Evolutionary conservation across 2,113 vertebrate species (phyloP).

Genomic region (Girardinichthys multiradiatus): DNA sequence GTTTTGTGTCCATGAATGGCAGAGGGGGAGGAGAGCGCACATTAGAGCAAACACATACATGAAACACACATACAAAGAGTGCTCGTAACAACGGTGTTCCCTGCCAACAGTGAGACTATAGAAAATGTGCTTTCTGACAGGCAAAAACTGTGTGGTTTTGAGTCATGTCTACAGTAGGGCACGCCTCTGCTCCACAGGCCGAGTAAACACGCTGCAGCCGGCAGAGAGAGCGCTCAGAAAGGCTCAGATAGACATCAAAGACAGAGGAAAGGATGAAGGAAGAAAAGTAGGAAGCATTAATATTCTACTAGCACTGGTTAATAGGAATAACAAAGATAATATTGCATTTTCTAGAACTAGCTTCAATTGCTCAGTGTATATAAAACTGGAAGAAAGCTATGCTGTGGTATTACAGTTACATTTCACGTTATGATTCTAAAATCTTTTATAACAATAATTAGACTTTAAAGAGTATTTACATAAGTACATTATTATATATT

Average conservation of each 20-base stretch:
- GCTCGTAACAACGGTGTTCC: conserved; percentile 48
- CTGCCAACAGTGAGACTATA: conserved; percentile 72
- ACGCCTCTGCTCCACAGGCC: conserved; percentile 54
- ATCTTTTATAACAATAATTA: conserved; percentile 85
- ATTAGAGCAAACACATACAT: conserved; percentile 30
- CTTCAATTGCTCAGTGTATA: conserved; percentile 81
- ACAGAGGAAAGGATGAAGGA: conserved; percentile 46
- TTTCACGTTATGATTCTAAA: conserved; percentile 83
- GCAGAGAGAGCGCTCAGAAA: conserved; percentile 66
- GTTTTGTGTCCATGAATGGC: conserved; percentile 11
- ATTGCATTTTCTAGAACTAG: conserved; percentile 81
- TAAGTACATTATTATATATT: conserved; percentile 79
- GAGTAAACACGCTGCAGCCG: conserved; percentile 54
- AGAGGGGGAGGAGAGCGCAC: conserved; percentile 20
- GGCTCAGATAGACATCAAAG: conserved; percentile 70
- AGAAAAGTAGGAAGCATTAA: conserved; percentile 70
- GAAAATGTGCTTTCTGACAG: conserved; percentile 77
- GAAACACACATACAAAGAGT: conserved; percentile 10
- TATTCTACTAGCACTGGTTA: conserved; percentile 73
- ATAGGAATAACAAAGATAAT: conserved; percentile 78
- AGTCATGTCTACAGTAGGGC: conserved; percentile 44
- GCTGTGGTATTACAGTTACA: conserved; percentile 80
- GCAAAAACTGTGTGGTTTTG: conserved; percentile 32
- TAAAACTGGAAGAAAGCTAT: conserved; percentile 86
- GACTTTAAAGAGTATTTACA: conserved; percentile 81